phyloP scores from a whole-genome alignment of 2,888 invertebrate species.

The Agriopis leucophaearia region DNA sequence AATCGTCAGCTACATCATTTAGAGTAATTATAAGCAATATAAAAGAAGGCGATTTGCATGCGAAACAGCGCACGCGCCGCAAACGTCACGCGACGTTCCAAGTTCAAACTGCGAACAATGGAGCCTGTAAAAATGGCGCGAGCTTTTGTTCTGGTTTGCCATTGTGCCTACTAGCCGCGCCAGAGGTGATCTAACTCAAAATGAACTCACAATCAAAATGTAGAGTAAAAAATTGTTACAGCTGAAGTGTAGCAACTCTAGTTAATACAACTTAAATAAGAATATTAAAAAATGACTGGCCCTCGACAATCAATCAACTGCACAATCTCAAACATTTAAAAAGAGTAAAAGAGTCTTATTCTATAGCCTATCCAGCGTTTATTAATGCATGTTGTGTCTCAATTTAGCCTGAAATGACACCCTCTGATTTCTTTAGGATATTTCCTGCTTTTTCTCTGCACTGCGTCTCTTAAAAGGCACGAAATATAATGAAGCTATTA shows the following conservation, averaged over 20 bases:
- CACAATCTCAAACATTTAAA: no score
- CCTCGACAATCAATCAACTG: background rate
- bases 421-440: no score
- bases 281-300: background rate
- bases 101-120: constrained; percentile 81
- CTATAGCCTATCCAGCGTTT: no score
- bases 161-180: constrained; percentile 65
- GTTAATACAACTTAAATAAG: background rate
- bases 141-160: constrained; percentile 79
- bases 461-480: constrained; percentile 6
- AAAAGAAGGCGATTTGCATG: constrained; percentile 76
- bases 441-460: background rate
- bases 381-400: no score
- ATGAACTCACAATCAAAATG: constrained; percentile 39
- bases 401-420: no score
- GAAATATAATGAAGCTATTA: constrained; percentile 59
- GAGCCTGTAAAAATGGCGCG: constrained; percentile 78
- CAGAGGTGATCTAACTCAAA: constrained; percentile 48
- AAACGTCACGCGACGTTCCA: constrained; percentile 81
- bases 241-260: background rate
- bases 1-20: constrained; percentile 44
- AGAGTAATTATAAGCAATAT: constrained; percentile 68
- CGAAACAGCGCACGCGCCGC: constrained; percentile 78
- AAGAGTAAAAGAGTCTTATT: no score
- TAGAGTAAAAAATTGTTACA: constrained; percentile 14